A percentile compares a stretch with the other conserved stretches of the same genome.
Evolutionary conservation across 2,797 vertebrate species (phyloP).

Genomic region (Molossus molossus): DNA sequence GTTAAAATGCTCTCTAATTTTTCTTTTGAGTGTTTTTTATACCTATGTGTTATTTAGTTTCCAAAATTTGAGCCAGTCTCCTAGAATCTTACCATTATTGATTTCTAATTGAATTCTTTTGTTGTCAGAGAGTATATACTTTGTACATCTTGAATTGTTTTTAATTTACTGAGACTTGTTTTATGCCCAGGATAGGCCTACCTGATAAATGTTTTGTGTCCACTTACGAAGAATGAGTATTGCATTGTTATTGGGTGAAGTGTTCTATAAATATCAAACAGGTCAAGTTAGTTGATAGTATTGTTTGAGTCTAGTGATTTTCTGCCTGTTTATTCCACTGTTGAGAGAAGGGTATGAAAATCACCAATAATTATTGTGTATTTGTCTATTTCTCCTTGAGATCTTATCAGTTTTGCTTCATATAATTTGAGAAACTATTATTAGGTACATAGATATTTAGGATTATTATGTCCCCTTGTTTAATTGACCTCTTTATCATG

Average conservation of each 20-base stretch:
- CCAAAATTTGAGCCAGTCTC: neutral
- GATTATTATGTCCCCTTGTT: slow-evolving; percentile 7
- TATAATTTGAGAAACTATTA: neutral
- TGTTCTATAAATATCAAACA: neutral
- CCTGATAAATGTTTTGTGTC: too few relatives aligned
- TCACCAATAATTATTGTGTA: neutral
- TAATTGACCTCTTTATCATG: neutral
- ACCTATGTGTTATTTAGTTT: neutral
- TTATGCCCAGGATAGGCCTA: too few relatives aligned
- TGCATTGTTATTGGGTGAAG: too few relatives aligned
- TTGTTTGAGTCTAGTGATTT: neutral
- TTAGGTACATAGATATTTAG: neutral
- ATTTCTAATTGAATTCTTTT: slow-evolving; percentile 21
- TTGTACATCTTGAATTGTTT: slow-evolving; percentile 22
- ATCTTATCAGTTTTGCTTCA: slow-evolving; percentile 46
- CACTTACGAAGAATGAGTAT: too few relatives aligned
- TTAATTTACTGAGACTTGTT: too few relatives aligned
- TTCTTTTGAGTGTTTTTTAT: neutral
- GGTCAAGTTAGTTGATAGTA: neutral
- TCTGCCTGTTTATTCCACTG: neutral
- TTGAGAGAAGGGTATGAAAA: neutral
- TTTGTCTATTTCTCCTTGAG: slow-evolving; percentile 33
- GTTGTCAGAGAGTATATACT: neutral
- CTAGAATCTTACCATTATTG: neutral
- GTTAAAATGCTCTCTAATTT: slow-evolving; percentile 23